Evolutionary conservation across 1,140 invertebrate genomes (phyloP).

Genomic region (Acromyrmex echinatior): DNA sequence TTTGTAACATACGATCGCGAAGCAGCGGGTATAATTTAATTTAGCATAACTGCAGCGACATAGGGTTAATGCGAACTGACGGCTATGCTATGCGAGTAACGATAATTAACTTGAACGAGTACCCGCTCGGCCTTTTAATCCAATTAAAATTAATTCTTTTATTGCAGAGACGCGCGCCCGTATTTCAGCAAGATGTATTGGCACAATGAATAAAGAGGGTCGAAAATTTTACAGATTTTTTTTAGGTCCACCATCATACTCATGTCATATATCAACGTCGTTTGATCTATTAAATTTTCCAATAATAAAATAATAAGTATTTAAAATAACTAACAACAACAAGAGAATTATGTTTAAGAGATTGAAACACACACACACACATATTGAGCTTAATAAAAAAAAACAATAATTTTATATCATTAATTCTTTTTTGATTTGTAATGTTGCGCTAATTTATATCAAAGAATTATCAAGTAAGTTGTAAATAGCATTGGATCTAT

Average conservation of each 20-base stretch:
- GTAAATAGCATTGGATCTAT: not conserved
- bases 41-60: conserved; percentile 9
- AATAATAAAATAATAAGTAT: not conserved
- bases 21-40: conserved; percentile 8
- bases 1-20: not conserved
- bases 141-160: conserved; percentile 68
- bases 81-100: conserved; percentile 10
- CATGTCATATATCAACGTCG: not conserved
- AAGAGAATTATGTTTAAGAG: not conserved
- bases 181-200: conserved; percentile 46
- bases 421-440: not conserved
- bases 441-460: not conserved
- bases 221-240: not conserved
- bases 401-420: not conserved
- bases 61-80: conserved; percentile 39
- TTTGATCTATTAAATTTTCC: not conserved
- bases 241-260: not conserved
- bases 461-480: not conserved
- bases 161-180: conserved; percentile 7
- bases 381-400: not conserved
- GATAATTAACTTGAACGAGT: conserved; percentile 65
- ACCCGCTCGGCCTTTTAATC: conserved; percentile 66
- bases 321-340: not conserved
- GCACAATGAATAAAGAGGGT: conserved; percentile 23
- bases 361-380: not conserved